These are phyloP conservation scores for Bruchidius siliquastri DNA, from an alignment of 2,888 invertebrate species.

Conservation along the genomic window DNA sequence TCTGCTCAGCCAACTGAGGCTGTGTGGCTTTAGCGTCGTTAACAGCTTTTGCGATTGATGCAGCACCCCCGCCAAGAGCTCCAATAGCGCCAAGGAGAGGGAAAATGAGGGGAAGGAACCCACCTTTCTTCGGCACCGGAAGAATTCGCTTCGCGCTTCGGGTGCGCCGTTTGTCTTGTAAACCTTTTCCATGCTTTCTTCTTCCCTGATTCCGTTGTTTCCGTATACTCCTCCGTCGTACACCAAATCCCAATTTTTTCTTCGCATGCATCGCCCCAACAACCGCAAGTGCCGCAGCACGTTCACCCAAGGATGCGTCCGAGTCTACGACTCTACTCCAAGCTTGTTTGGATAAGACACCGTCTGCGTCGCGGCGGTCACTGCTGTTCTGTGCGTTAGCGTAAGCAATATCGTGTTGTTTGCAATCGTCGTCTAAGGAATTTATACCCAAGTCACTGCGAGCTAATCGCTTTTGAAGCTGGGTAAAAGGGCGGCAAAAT, in stretches of 20 bases:
- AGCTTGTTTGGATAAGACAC: background rate
- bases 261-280: background rate
- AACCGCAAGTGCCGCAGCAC: background rate
- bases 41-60: background rate
- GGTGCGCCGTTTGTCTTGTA: too few species aligned
- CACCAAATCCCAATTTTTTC: slow-evolving; percentile 2
- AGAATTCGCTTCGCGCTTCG: too few species aligned
- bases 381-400: background rate
- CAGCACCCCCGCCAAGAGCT: background rate
- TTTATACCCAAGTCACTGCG: slow-evolving; percentile 1
- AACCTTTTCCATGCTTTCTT: too few species aligned
- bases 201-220: too few species aligned
- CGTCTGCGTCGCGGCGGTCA: slow-evolving; percentile 4
- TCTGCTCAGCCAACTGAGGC: background rate
- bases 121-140: background rate
- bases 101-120: background rate
- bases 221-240: too few species aligned
- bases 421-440: background rate
- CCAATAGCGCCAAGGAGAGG: background rate
- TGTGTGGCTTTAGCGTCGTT: background rate
- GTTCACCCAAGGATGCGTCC: slow-evolving; percentile 2
- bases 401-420: background rate
- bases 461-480: background rate
- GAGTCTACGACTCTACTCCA: background rate
- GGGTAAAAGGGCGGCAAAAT: background rate